Evolutionary conservation across 2,888 invertebrate genomes (phyloP).

Genomic region (Dasysyrphus tricinctus): DNA sequence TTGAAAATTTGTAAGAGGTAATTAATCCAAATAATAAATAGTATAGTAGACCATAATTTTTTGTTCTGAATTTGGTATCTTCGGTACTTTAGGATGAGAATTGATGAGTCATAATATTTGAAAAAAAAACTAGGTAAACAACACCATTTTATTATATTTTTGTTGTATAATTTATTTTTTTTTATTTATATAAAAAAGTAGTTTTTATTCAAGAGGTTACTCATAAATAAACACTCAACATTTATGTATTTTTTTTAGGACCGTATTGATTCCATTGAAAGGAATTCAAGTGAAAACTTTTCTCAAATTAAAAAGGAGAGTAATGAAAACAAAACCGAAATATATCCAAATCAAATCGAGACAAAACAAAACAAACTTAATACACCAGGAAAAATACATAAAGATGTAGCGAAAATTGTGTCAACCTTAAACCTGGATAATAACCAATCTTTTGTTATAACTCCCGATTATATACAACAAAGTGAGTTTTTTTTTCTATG

Average conservation of each 20-base stretch:
- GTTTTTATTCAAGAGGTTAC: neutral
- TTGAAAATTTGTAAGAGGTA: neutral
- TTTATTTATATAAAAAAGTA: neutral
- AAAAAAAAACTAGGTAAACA: neutral
- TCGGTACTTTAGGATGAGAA: neutral
- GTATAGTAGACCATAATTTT: neutral
- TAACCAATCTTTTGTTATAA: constrained; percentile 89
- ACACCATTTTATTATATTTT: neutral
- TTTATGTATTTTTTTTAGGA: constrained; percentile 41
- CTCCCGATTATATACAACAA: constrained; percentile 96
- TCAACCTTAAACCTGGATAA: constrained; percentile 65
- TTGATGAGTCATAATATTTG: neutral
- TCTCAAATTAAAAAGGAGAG: constrained; percentile 43
- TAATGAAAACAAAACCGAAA: constrained; percentile 49
- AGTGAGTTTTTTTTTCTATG: constrained; percentile 86
- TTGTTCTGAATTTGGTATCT: neutral
- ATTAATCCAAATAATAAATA: neutral
- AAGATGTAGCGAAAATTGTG: constrained; percentile 56
- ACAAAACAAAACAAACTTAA: constrained; percentile 47
- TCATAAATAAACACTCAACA: neutral
- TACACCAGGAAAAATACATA: constrained; percentile 50
- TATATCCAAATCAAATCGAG: constrained; percentile 43
- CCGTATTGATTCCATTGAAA: constrained; percentile 53
- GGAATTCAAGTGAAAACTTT: constrained; percentile 55
- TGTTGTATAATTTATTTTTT: neutral